phyloP scores from a whole-genome alignment of 1,140 invertebrate species.

The Pseudomyrmex pallidus region DNA sequence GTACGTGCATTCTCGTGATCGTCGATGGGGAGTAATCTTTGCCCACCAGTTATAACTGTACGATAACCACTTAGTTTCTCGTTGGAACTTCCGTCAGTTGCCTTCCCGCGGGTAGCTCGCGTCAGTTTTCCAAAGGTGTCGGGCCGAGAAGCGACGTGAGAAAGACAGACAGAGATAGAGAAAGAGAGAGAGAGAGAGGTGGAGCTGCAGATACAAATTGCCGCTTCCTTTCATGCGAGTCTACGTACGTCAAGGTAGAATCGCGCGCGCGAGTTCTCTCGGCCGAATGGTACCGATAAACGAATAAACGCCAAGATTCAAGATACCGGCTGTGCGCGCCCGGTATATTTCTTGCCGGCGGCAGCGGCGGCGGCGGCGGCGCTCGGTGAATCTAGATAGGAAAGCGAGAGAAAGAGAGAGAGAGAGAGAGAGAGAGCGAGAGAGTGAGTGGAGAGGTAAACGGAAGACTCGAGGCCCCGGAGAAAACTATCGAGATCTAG shows the following conservation, averaged over 20 bases:
- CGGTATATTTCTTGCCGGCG: slow-evolving; percentile 58
- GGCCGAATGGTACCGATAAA: slow-evolving; percentile 60
- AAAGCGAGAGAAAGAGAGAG: not conserved
- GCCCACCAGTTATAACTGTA: slow-evolving; percentile 5
- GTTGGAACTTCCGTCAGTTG: slow-evolving; percentile 38
- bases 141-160: not conserved
- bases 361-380: slow-evolving; percentile 32
- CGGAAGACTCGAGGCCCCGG: slow-evolving; percentile 44
- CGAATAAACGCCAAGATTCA: slow-evolving; percentile 58
- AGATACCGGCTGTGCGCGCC: slow-evolving; percentile 45
- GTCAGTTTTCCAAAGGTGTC: slow-evolving; percentile 46
- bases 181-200: slow-evolving; percentile 7
- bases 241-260: slow-evolving; percentile 33
- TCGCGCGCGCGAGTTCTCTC: slow-evolving; percentile 20
- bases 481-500: slow-evolving; percentile 62
- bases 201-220: slow-evolving; percentile 58
- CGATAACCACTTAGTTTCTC: slow-evolving; percentile 28
- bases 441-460: slow-evolving; percentile 12
- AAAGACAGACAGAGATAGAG: slow-evolving; percentile 22
- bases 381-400: slow-evolving; percentile 57
- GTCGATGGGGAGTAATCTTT: slow-evolving; percentile 12
- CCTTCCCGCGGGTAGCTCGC: slow-evolving; percentile 14
- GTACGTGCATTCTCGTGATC: not conserved
- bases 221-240: slow-evolving; percentile 57
- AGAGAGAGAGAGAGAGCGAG: too few species aligned